These are phyloP conservation scores for Alligator mississippiensis DNA, from an alignment of 2,113 vertebrate genomes.

Conservation along the genomic window DNA sequence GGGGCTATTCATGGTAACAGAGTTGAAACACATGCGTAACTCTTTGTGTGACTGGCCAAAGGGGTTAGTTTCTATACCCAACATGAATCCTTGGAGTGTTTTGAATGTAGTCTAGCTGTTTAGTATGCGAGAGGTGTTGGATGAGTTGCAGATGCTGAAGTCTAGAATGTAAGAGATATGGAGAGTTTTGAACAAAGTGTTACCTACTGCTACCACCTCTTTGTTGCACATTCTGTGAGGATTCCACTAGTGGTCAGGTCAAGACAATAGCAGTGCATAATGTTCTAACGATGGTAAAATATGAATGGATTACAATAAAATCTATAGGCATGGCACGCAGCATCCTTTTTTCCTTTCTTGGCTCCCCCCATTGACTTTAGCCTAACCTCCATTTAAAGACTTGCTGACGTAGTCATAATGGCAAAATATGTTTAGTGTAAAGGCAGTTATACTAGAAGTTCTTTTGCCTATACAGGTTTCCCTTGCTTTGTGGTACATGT, in stretches of 20 bases:
- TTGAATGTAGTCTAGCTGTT: background rate
- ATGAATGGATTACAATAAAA: background rate
- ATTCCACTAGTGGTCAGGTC: background rate
- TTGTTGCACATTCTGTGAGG: rapidly evolving
- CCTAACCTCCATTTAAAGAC: background rate
- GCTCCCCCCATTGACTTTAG: background rate
- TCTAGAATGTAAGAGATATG: background rate
- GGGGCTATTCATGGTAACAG: background rate
- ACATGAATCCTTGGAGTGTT: rapidly evolving
- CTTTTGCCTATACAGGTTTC: background rate
- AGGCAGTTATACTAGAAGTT: background rate
- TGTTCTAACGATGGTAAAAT: background rate
- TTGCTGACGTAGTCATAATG: background rate
- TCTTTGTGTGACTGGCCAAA: rapidly evolving
- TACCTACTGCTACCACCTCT: background rate
- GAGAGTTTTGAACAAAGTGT: background rate
- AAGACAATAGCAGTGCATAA: background rate
- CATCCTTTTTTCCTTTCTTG: background rate
- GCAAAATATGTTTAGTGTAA: background rate
- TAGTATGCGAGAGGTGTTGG: too few species aligned
- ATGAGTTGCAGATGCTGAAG: background rate
- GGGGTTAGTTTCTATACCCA: background rate
- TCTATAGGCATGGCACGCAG: background rate
- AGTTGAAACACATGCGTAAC: background rate
- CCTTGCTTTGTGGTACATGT: background rate